These are phyloP conservation scores for Dorcus parallelipipedus DNA, from an alignment of 2,888 invertebrate genomes.

Conservation along the genomic window DNA sequence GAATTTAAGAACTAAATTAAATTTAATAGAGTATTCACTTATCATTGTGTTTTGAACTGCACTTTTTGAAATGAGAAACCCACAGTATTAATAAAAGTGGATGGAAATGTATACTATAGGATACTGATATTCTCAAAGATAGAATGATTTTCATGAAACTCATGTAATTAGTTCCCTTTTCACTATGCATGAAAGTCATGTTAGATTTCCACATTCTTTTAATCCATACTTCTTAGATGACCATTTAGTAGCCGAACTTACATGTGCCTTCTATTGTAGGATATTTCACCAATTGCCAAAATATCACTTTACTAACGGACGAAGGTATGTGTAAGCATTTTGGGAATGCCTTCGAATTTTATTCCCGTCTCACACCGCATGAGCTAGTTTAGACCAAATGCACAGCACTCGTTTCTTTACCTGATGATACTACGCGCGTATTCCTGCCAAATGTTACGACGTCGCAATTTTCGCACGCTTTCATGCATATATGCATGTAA, in stretches of 20 bases:
- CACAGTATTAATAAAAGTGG: no score
- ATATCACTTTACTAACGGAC: constrained; percentile 47
- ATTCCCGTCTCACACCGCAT: constrained; percentile 19
- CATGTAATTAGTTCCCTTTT: no score
- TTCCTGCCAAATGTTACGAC: neutral
- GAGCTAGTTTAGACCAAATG: constrained; percentile 4
- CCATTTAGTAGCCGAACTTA: constrained; percentile 30
- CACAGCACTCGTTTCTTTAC: constrained; percentile 1
- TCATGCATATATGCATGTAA: constrained; percentile 38
- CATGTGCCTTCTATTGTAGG: constrained; percentile 47
- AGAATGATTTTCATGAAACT: no score
- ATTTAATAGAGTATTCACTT: no score
- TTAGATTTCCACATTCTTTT: neutral
- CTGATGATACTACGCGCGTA: constrained; percentile 3
- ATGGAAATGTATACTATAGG: no score
- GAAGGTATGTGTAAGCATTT: constrained; percentile 46
- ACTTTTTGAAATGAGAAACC: no score
- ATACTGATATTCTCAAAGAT: no score
- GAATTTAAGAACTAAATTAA: no score
- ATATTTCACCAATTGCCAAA: constrained; percentile 49
- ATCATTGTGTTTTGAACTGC: no score
- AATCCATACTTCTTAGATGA: neutral
- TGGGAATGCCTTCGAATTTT: constrained; percentile 29
- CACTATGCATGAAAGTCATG: neutral
- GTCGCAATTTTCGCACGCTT: constrained; percentile 29